A percentile compares a stretch with the other conserved stretches of the same genome.
These are phyloP conservation scores for Xestoiulus laeticollis DNA, from an alignment of 2,888 invertebrate species.

Conservation along the genomic window DNA sequence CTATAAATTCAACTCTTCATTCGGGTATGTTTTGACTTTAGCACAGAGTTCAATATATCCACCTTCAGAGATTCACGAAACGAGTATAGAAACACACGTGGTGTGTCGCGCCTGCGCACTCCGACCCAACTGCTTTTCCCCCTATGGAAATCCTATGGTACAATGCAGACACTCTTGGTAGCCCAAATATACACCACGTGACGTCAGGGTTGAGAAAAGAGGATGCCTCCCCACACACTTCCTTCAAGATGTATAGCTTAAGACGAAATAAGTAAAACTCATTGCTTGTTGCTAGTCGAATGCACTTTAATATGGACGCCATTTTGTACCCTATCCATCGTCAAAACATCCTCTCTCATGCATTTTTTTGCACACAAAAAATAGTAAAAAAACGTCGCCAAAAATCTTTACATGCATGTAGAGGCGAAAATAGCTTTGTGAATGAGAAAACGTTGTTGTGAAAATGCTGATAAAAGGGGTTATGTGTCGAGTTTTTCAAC, in stretches of 20 bases:
- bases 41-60: conserved; percentile 11
- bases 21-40: background rate
- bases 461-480: conserved; percentile 36
- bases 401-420: background rate
- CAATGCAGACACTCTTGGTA: background rate
- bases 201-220: conserved; percentile 24
- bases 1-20: background rate
- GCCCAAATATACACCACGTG: conserved; percentile 31
- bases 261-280: background rate
- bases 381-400: background rate
- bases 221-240: conserved; percentile 41
- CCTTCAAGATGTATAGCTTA: conserved; percentile 10
- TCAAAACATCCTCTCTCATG: conserved; percentile 14
- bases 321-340: conserved; percentile 1
- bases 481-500: background rate
- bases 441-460: conserved; percentile 30
- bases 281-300: conserved; percentile 1
- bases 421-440: conserved; percentile 21
- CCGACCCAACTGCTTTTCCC: background rate
- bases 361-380: background rate
- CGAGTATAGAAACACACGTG: background rate
- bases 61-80: background rate
- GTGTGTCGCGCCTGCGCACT: background rate
- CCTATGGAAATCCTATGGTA: too few species aligned
- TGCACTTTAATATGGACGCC: background rate